Conservation (phyloP, 92 coral and sea anemone species). For the Galaxea fascicularis region DNA sequence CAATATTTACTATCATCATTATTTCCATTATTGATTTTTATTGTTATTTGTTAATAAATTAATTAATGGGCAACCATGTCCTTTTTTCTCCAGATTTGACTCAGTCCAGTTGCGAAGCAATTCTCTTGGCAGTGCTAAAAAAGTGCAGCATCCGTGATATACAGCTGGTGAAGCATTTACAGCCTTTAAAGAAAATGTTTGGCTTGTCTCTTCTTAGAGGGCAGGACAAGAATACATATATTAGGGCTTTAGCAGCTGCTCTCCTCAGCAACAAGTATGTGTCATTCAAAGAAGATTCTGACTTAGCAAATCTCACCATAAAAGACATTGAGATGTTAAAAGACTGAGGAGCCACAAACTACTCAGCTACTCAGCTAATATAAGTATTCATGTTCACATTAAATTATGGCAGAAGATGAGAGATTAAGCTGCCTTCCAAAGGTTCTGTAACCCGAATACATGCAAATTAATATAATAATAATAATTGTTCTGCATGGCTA, state of each 20-base stretch:
- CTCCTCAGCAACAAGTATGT: slow-evolving; percentile 15
- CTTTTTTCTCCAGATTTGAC: slow-evolving; percentile 19
- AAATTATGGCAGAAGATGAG: not conserved
- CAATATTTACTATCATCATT: slow-evolving; percentile 9
- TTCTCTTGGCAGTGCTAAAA: slow-evolving; percentile 18
- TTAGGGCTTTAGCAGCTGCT: slow-evolving; percentile 20
- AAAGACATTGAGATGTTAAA: slow-evolving; percentile 23
- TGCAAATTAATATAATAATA: no score
- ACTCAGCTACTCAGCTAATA: not conserved
- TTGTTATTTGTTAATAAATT: slow-evolving; percentile 5
- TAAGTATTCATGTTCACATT: slow-evolving; percentile 16
- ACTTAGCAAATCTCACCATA: slow-evolving; percentile 27
- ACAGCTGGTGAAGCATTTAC: slow-evolving; percentile 35
- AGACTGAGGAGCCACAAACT: slow-evolving; percentile 24
- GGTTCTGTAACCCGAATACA: no score
- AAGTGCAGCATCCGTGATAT: slow-evolving; percentile 17
- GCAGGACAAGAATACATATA: slow-evolving; percentile 20
- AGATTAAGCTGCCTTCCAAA: no score
- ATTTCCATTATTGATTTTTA: no score
- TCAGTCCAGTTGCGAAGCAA: slow-evolving; percentile 19
- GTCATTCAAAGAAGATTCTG: slow-evolving; percentile 26
- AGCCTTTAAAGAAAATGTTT: slow-evolving; percentile 37
- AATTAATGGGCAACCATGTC: not conserved
- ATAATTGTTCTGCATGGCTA: no score
- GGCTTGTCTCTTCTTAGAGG: slow-evolving; percentile 34